phyloP scores from a whole-genome alignment of 2,888 invertebrate genomes.

The Plagodis dolabraria region DNA sequence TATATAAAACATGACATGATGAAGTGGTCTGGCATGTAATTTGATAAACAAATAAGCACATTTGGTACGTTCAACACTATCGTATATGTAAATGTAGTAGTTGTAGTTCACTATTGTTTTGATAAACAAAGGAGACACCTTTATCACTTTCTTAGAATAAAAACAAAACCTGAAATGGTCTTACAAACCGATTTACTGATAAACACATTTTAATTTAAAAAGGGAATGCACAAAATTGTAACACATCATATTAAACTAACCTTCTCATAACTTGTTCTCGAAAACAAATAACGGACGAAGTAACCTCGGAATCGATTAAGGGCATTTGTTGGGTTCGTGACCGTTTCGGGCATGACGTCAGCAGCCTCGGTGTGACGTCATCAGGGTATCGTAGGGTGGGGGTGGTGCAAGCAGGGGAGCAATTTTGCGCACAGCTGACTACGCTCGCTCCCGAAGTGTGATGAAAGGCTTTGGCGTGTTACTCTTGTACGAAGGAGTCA shows the following conservation, averaged over 20 bases:
- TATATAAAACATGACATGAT: too few relatives aligned
- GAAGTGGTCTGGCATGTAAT: too few relatives aligned
- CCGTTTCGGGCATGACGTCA: slow-evolving; percentile 76
- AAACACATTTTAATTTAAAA: neutral
- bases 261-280: slow-evolving; percentile 3
- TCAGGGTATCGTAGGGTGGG: slow-evolving; percentile 48
- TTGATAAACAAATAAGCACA: too few relatives aligned
- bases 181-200: neutral
- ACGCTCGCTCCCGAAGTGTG: slow-evolving; percentile 56
- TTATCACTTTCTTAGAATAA: too few relatives aligned
- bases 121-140: too few relatives aligned
- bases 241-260: neutral
- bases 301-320: slow-evolving; percentile 76
- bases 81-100: too few relatives aligned
- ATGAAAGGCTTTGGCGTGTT: slow-evolving; percentile 26
- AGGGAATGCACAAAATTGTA: neutral
- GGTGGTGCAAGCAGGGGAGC: slow-evolving; percentile 52
- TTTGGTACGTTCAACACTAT: too few relatives aligned
- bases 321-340: slow-evolving; percentile 70
- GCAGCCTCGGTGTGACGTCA: slow-evolving; percentile 73
- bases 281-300: slow-evolving; percentile 12
- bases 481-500: neutral
- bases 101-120: too few relatives aligned
- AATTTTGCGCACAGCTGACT: slow-evolving; percentile 79
- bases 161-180: too few relatives aligned